These are phyloP conservation scores for Cranoglanis bouderius DNA, from an alignment of 2,113 vertebrate genomes.

Conservation along the genomic window DNA sequence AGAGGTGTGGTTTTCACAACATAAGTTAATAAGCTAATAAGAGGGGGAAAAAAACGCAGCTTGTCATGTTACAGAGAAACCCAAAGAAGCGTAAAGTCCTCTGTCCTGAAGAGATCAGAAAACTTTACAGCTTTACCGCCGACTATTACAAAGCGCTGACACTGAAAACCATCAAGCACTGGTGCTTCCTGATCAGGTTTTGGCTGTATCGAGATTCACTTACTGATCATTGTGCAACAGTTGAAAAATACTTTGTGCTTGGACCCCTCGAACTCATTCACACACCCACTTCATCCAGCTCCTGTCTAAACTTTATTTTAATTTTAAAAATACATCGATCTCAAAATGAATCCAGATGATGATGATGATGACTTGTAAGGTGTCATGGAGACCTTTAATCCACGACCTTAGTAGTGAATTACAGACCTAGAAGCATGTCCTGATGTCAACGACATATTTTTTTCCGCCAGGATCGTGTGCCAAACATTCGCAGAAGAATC, in stretches of 20 bases:
- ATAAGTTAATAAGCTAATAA: neutral
- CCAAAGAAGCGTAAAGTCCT: neutral
- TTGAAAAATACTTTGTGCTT: neutral
- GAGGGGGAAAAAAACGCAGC: too few relatives aligned
- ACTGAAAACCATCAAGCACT: neutral
- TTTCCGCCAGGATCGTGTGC: neutral
- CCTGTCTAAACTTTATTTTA: too few relatives aligned
- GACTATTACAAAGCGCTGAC: neutral
- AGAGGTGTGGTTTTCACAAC: neutral
- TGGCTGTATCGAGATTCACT: neutral
- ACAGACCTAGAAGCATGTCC: neutral
- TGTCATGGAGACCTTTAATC: neutral
- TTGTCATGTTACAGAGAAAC: neutral
- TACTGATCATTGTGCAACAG: neutral
- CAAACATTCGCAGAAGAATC: neutral
- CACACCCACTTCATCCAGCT: too few relatives aligned
- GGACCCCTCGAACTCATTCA: neutral
- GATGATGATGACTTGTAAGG: neutral
- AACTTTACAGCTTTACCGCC: neutral
- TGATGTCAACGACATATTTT: neutral
- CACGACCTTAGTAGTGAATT: neutral
- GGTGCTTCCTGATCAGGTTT: neutral
- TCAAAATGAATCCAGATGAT: neutral
- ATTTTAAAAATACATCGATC: too few relatives aligned
- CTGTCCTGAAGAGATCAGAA: neutral